These are phyloP conservation scores for Gadus chalcogrammus DNA, from an alignment of 2,113 vertebrate genomes.

Conservation along the genomic window DNA sequence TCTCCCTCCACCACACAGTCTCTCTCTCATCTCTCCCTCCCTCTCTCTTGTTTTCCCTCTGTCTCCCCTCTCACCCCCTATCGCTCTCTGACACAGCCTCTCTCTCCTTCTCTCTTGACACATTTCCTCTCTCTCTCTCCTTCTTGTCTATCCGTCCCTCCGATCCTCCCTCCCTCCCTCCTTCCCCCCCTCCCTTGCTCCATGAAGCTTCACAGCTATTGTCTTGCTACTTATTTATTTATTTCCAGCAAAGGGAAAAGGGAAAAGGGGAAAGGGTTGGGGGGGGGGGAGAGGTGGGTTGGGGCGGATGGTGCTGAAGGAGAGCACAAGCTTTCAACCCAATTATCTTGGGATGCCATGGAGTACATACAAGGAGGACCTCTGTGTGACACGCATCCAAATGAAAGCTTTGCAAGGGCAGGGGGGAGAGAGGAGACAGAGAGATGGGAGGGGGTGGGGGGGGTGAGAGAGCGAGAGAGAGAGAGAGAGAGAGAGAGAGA, in stretches of 20 bases:
- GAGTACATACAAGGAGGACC: constrained; percentile 52
- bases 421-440: constrained; percentile 29
- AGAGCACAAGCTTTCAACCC: constrained; percentile 60
- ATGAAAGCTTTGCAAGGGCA: constrained; percentile 60
- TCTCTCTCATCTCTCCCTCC: no score
- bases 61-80: no score
- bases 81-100: no score
- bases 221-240: constrained; percentile 70
- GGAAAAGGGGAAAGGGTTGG: constrained; percentile 18
- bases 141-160: constrained; percentile 14
- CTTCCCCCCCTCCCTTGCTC: constrained; percentile 25
- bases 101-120: no score
- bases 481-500: no score
- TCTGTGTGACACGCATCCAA: constrained; percentile 69
- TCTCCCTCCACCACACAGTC: no score
- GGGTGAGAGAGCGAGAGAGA: constrained; percentile 5
- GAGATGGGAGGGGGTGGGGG: background rate
- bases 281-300: constrained; percentile 26
- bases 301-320: no score
- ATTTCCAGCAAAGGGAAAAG: constrained; percentile 34
- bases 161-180: background rate
- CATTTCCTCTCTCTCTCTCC: no score
- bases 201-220: constrained; percentile 49
- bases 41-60: no score
- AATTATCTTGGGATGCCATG: constrained; percentile 66